phyloP scores from a whole-genome alignment of 2,797 vertebrate species.

The Tangara arthus region DNA sequence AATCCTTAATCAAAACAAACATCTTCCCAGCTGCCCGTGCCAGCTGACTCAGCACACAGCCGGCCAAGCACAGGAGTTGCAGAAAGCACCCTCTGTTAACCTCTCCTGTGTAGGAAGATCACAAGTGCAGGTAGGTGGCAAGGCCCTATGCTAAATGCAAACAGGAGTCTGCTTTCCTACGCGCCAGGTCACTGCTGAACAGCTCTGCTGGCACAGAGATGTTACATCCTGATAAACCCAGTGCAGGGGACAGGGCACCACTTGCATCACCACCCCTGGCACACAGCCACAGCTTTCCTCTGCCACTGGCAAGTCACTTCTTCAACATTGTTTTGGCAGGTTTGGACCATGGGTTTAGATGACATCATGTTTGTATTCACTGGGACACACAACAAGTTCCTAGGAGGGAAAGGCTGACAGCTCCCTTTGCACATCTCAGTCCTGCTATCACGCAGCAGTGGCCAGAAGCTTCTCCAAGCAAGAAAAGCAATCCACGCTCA shows the following conservation, averaged over 20 bases:
- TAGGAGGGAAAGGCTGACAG: background rate
- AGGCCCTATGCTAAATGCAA: background rate
- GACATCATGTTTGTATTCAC: background rate
- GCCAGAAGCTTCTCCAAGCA: background rate
- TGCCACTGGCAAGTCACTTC: background rate
- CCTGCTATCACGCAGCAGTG: background rate
- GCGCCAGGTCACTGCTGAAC: background rate
- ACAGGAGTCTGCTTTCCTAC: background rate
- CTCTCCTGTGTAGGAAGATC: background rate
- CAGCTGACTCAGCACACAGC: constrained; percentile 61
- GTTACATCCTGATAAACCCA: background rate
- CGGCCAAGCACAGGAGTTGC: background rate
- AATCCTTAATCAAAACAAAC: constrained; percentile 30
- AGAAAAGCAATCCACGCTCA: background rate
- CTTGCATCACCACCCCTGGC: background rate
- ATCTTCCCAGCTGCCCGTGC: constrained; percentile 27
- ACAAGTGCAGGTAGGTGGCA: background rate
- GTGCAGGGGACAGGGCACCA: background rate
- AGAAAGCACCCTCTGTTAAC: constrained; percentile 4
- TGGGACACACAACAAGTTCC: background rate
- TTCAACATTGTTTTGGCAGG: background rate
- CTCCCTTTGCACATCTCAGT: background rate
- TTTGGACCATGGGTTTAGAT: background rate
- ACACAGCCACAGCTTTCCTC: background rate
- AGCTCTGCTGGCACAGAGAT: background rate